Conservation (phyloP, 1,140 invertebrate species). For the Dendroctonus valens region DNA sequence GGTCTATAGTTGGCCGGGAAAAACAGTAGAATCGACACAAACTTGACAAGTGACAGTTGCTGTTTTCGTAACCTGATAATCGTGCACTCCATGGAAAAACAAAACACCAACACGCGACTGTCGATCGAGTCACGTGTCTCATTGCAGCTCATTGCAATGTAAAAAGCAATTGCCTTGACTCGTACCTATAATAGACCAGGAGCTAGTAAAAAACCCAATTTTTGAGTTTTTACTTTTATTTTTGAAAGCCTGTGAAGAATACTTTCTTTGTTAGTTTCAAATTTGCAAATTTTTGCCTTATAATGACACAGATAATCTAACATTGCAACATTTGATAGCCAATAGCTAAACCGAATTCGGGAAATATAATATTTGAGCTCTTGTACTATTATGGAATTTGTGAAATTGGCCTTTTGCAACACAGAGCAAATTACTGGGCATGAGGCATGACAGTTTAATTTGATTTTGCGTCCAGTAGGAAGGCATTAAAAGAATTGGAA, state of each 20-base stretch:
- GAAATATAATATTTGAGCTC: too few relatives aligned
- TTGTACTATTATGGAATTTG: too few relatives aligned
- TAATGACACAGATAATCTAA: background rate
- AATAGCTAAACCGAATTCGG: too few relatives aligned
- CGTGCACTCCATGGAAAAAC: conserved; percentile 19
- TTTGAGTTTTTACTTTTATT: background rate
- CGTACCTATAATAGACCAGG: conserved; percentile 1
- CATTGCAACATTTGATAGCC: background rate
- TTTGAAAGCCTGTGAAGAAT: background rate
- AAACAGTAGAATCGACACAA: too few relatives aligned
- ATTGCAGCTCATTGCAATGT: conserved; percentile 8
- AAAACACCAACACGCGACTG: conserved; percentile 26
- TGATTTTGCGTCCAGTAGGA: conserved; percentile 28
- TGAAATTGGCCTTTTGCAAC: background rate
- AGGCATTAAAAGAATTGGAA: conserved; percentile 27
- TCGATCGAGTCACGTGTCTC: conserved; percentile 23
- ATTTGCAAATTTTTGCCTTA: too few relatives aligned
- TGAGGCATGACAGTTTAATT: conserved; percentile 26
- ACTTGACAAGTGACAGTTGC: conserved; percentile 20
- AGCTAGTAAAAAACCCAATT: background rate
- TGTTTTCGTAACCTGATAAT: conserved; percentile 18
- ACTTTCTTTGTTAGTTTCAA: too few relatives aligned
- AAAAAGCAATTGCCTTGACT: conserved; percentile 3
- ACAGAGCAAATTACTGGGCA: conserved; percentile 18
- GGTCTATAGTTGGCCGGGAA: too few relatives aligned